Conservation (phyloP, 2,113 vertebrate species). For the Peromyscus polionotus region DNA sequence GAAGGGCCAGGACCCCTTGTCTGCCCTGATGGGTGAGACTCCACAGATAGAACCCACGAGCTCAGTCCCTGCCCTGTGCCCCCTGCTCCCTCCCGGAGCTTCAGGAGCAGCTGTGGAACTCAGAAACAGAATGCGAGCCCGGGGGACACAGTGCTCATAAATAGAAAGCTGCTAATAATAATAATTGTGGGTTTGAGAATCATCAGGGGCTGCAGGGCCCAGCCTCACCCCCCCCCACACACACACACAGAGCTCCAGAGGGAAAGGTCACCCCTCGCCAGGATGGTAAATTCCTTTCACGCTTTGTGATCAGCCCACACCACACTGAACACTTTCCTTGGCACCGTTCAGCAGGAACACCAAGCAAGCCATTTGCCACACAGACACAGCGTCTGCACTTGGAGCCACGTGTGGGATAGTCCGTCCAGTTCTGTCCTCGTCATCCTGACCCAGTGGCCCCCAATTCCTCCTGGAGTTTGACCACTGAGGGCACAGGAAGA, state of each 20-base stretch:
- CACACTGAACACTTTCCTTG: conserved; percentile 11
- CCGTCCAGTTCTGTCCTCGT: background rate
- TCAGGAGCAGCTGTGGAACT: conserved; percentile 76
- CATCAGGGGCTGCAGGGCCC: conserved; percentile 48
- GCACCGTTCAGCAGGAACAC: conserved; percentile 42
- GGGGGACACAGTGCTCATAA: conserved; percentile 79
- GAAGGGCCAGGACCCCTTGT: background rate
- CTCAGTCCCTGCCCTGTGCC: background rate
- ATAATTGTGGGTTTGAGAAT: conserved; percentile 69
- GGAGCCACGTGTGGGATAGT: background rate
- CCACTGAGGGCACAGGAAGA: background rate
- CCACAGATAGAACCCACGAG: background rate
- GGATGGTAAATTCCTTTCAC: conserved; percentile 37
- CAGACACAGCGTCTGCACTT: background rate
- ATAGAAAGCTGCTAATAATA: conserved; percentile 82
- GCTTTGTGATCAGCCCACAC: conserved; percentile 39
- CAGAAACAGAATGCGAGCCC: conserved; percentile 69
- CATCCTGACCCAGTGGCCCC: conserved; percentile 5
- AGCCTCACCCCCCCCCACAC: background rate
- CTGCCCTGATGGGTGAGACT: background rate
- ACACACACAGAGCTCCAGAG: background rate
- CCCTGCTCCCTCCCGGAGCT: background rate
- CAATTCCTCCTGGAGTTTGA: background rate
- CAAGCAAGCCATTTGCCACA: conserved; percentile 15
- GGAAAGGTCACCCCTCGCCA: conserved; percentile 62